Conservation (phyloP, 2,113 vertebrate genomes). For the Tragelaphus buxtoni region DNA sequence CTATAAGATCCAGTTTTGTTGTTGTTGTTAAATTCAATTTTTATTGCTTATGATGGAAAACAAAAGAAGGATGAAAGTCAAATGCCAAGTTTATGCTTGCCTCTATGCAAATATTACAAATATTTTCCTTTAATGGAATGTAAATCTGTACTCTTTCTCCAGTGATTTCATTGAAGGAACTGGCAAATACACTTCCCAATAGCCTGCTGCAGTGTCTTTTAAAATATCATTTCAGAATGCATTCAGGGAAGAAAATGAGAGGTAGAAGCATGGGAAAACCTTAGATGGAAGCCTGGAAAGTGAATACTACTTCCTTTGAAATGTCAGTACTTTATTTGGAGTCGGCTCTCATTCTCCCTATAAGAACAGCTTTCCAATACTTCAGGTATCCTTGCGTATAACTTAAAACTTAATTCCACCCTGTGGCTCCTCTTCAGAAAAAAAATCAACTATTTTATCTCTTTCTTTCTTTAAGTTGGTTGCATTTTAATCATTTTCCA, state of each 20-base stretch:
- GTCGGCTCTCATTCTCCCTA: not conserved
- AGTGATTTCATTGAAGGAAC: constrained; percentile 5
- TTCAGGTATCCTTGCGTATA: not conserved
- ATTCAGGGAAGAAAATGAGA: not conserved
- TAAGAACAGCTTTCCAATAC: not conserved
- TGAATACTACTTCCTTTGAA: not conserved
- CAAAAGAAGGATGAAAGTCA: constrained; percentile 33
- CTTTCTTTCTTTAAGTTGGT: not conserved
- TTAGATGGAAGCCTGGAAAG: not conserved
- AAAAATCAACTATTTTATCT: not conserved
- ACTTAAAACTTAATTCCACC: not conserved
- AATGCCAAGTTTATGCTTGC: not conserved
- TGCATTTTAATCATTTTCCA: constrained; percentile 37
- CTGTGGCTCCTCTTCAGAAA: not conserved
- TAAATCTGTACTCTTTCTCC: not conserved
- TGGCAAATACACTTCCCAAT: not conserved
- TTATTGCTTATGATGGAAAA: constrained; percentile 24
- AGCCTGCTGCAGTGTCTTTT: not conserved
- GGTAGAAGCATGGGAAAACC: not conserved
- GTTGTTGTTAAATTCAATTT: constrained; percentile 31
- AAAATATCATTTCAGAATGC: constrained; percentile 27
- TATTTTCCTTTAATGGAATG: constrained; percentile 24
- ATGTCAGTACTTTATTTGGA: not conserved
- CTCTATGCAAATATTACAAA: constrained; percentile 7
- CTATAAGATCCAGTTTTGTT: not conserved